Base-by-base conservation (phyloP, 2,888 invertebrate genomes). In the Leucoptera coffeella region DNA sequence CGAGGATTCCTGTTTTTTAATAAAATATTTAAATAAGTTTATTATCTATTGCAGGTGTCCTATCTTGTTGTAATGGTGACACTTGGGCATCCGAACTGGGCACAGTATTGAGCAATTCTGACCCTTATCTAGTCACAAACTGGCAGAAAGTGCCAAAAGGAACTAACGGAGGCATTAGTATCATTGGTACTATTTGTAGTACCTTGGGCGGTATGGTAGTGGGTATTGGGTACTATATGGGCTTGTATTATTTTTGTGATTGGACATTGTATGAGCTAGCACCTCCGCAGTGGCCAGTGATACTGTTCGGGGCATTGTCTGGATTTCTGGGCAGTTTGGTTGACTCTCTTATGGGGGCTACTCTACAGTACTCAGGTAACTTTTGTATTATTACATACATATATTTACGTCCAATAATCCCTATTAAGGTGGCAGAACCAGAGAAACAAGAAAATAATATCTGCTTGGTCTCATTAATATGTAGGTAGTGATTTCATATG, bases 81-180 rank as follows among this genome's bases (percentile, higher is more conserved):
- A 93, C 92, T 0, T 89, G 89, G 85, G 87, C 92, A 25, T 91
- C 90, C 19, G 93, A 93, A 59, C 51, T 93, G 11, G 92, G 90
- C 2, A 74, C 83, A 15, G 91, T 87, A 0, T 47, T 87, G 12
- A 77, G 82, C 4, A 59, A 53, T 14, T 56, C 74, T 0, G 75
- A 85, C 33, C 90, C 91, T 4, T 65, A 79, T 35, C 74, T 92
- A 4, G 79, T 92, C 15, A 89, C 89, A 7, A 76, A 77, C 11
- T 73, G 81, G 35, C 73, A 76, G 37, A 75, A 57, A 39, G 92
- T 93, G 2, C 92, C 91, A 2, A 77, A 74, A 60, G 91, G 92
- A 22, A 92, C 92, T 12, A 93, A 93, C 57, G 93, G 93, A 14
- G 93, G 78, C 2, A 75, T 93, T n/a, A 82, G 88, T 2, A 37